Evolutionary conservation across 2,888 invertebrate genomes (phyloP), one percentile per base, ranked within the genome.

Genomic region (Ennomos quercinarius): DNA sequence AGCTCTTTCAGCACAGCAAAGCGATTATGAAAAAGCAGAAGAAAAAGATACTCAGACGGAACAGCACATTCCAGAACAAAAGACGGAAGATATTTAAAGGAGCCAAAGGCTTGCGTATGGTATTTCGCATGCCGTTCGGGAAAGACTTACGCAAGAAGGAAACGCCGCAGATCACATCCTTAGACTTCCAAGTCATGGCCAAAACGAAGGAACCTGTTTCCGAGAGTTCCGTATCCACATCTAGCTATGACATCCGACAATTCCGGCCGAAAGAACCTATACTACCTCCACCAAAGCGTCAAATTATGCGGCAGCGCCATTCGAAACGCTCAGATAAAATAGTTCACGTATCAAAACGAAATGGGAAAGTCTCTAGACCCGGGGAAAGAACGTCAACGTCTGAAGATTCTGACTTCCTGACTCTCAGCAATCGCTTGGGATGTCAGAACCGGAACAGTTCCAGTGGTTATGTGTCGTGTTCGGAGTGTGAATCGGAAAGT

Each of bases 401-500:
- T 0, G 95, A 95, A 77, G 94, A 94, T 54, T 95, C 95, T 0
- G 94, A 94, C 66, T 93, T 93, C 72, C 75, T 93, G 59, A 93
- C 93, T 2, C 83, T 94, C 1, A 94, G 94, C 68, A 94, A 94
- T 68, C 87, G 94, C 56, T 81, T 93, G 4, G 94, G 93, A 49
- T 94, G 94, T 61, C 93, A 94, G 64, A 94, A 95, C 64, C 80
- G 95, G 41, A 95, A 95, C 70, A 95, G 95, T 74, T 95, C 95
- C 8, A 95, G 95, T 72, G 95, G 95, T 71, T 97, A 97, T 78
- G 97, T 97, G 0, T 97, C 97, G 2, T 98, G 97, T 81, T 97
- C 97, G 42, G 98, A 98, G 83, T 98, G 98, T 78, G 97, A 97
- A 76, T 97, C 97, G 2, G 97, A 97, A 71, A 96, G 96, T 10